Base-by-base conservation (phyloP, 2,113 vertebrate genomes). In the Chloebia gouldiae region DNA sequence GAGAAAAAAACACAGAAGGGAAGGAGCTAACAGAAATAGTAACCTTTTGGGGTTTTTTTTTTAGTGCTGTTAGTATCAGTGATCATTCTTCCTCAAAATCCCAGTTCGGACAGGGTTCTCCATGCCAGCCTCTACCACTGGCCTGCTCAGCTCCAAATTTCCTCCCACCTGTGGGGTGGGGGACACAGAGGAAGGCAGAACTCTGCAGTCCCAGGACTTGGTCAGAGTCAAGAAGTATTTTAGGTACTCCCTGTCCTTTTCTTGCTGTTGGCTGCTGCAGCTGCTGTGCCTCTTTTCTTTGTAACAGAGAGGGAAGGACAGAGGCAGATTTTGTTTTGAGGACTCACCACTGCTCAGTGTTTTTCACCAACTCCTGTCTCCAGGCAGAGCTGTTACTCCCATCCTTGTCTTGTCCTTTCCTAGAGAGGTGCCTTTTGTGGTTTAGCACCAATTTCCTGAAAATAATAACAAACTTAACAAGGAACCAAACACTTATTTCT, bases 211-310 rank as follows among this genome's bases (percentile, higher is more conserved):
- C 40, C 17, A 21, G 79, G 61, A 72, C 14, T 25, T 23, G 0
- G 24, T 14, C 39, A 72, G 61, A 70, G 31, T 28, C 57, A 44
- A 57, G 31, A 72, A 65, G 61, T 59, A 56, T 57, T 94, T 88
- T 61, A 75, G 73, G 64, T 47, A 18, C 45, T 77, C 13, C 30
- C 24, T 30, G 50, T 85, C 75, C 64, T 80, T 64, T 59, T 56
- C 68, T 83, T 89, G 80, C 75, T 51, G 60, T 44, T 83, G 44
- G 51, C 66, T 65, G 60, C 85, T 65, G 82, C 92, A 92, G 90
- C 86, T 88, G 90, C 92, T 42, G 35, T 72, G 64, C 78, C 78
- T 66, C 68, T 65, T 61, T 92, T 54, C 78, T 80, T 95, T 92
- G 61, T 82, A 47, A 54, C 15, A 42, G 7, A 61, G 40, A 60